A percentile compares a stretch with the other conserved stretches of the same genome.
Evolutionary conservation across 2,888 invertebrate species (phyloP).

Genomic region (Copidosoma aretas): DNA sequence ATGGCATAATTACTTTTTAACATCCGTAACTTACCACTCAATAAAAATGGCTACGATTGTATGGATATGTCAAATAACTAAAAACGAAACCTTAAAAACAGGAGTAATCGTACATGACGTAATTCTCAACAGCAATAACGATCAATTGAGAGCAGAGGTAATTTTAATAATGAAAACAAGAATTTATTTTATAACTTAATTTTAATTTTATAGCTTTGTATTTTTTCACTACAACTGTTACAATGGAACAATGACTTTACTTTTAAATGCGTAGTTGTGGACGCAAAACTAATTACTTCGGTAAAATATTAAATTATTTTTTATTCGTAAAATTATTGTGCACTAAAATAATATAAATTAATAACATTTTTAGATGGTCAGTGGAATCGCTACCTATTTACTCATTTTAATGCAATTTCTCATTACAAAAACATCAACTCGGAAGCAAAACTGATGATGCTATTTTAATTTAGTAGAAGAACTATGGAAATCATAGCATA

Average conservation of each 20-base stretch:
- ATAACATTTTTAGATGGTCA: slow-evolving; percentile 45
- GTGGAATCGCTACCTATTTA: slow-evolving; percentile 53
- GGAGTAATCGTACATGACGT: slow-evolving; percentile 50
- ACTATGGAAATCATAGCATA: no score
- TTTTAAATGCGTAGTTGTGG: slow-evolving; percentile 47
- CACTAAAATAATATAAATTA: neutral
- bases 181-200: no score
- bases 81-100: slow-evolving; percentile 46
- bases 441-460: no score
- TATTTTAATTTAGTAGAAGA: no score
- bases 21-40: slow-evolving; percentile 49
- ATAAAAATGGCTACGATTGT: slow-evolving; percentile 47
- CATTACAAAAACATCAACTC: neutral
- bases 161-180: no score
- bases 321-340: neutral
- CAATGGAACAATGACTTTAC: slow-evolving; percentile 50
- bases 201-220: slow-evolving; percentile 49
- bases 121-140: slow-evolving; percentile 45
- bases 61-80: slow-evolving; percentile 51
- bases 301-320: slow-evolving; percentile 45
- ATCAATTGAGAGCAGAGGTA: slow-evolving; percentile 50
- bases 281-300: slow-evolving; percentile 48
- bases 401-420: slow-evolving; percentile 53
- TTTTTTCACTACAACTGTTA: slow-evolving; percentile 51
- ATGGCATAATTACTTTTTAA: slow-evolving; percentile 50